A percentile compares a stretch with the other conserved stretches of the same genome.
Evolutionary conservation across 1,140 invertebrate species (phyloP).

Genomic region (Kradibia gibbosae): DNA sequence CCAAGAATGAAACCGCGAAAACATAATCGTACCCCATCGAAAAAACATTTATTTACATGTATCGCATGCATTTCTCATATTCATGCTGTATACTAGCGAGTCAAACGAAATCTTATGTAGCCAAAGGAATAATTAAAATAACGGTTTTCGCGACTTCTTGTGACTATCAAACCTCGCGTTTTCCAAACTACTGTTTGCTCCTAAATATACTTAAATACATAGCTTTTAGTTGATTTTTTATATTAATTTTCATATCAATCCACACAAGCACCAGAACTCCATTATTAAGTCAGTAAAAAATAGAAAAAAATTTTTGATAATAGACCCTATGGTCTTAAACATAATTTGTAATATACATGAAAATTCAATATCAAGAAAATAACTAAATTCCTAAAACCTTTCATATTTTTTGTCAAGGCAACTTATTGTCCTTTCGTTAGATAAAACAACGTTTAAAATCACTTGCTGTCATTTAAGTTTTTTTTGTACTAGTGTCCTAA

Average conservation of each 20-base stretch:
- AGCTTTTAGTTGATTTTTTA: constrained; percentile 43
- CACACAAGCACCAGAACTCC: neutral
- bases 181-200: constrained; percentile 29
- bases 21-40: constrained; percentile 30
- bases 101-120: neutral
- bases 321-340: constrained; percentile 52
- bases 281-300: constrained; percentile 1
- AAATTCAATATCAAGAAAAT: constrained; percentile 22
- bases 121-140: constrained; percentile 4
- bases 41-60: neutral
- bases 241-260: constrained; percentile 17
- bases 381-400: neutral
- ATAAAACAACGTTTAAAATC: constrained; percentile 39
- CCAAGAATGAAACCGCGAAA: constrained; percentile 26
- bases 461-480: constrained; percentile 48
- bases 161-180: constrained; percentile 40
- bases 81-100: neutral
- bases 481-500: constrained; percentile 63
- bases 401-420: constrained; percentile 38
- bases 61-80: neutral
- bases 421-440: neutral
- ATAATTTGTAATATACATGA: constrained; percentile 37
- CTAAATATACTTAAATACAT: constrained; percentile 6
- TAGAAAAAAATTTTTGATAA: constrained; percentile 34
- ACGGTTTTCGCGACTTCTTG: constrained; percentile 41